phyloP scores from a whole-genome alignment of 2,113 vertebrate genomes.

The Tupaia chinensis region DNA sequence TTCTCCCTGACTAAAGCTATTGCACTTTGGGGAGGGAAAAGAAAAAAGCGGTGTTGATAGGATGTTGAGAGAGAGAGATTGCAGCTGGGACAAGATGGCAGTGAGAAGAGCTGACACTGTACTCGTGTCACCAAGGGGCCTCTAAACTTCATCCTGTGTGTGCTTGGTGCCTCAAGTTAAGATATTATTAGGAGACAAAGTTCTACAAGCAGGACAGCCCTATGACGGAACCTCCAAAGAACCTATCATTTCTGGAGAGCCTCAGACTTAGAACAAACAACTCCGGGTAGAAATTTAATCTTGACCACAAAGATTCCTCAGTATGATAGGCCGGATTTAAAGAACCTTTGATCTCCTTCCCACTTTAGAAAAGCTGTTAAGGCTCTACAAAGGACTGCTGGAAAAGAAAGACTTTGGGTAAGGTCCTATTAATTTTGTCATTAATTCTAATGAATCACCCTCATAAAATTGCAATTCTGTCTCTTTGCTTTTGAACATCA shows the following conservation, averaged over 20 bases:
- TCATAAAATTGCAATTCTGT: conserved; percentile 37
- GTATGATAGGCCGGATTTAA: conserved; percentile 31
- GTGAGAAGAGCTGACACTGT: not conserved
- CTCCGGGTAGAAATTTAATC: conserved; percentile 52
- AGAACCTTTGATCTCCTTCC: conserved; percentile 67
- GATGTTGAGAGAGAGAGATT: not conserved
- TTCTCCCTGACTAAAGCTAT: not conserved
- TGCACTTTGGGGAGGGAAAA: not conserved
- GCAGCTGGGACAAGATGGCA: not conserved
- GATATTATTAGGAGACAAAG: conserved; percentile 45
- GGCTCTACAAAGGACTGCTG: conserved; percentile 27
- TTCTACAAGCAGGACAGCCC: not conserved
- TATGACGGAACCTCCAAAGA: conserved; percentile 11
- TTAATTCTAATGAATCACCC: conserved; percentile 70
- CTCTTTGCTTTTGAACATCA: conserved; percentile 63
- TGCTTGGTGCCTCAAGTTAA: not conserved
- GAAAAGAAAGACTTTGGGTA: conserved; percentile 52
- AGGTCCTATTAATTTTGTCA: conserved; percentile 59
- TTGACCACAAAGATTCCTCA: conserved; percentile 71
- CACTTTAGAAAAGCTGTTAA: conserved; percentile 51
- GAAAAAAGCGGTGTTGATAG: not conserved
- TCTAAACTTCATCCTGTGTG: not conserved
- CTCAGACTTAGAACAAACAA: conserved; percentile 62
- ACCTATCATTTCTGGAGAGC: conserved; percentile 38
- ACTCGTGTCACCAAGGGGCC: not conserved